Base-by-base conservation (phyloP, 2,113 vertebrate genomes). In the Tautogolabrus adspersus region DNA sequence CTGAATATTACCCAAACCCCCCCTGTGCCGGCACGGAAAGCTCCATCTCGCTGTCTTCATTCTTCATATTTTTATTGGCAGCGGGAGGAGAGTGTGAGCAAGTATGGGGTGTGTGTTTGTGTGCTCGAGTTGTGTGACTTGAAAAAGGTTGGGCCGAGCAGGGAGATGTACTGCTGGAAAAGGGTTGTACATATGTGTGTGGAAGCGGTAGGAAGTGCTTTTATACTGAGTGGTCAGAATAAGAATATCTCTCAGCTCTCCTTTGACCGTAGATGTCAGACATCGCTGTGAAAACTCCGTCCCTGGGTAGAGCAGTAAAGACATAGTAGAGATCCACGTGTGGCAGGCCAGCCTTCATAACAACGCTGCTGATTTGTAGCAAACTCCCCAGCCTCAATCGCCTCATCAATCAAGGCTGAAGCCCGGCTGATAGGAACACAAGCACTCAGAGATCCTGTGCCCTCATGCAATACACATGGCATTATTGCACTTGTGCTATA, bases 1-100 rank as follows among this genome's bases (percentile, higher is more conserved):
- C 84, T 87, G 91, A 92, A 93, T 91, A 90, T 92, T 92, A 93
- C 91, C 92, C 81, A 68, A 58, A 81, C 82, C 87, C 82, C 92
- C 86, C 70, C 16, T 72, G 85, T 86, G 87, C 82, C 77, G 21
- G 72, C 67, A 69, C 61, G 59, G 83, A 78, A 80, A 89, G 85
- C 91, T 85, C 82, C 72, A 76, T 89, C 88, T 84, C 90, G 86
- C 84, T 81, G 85, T 91, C 91, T 90, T 87, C 68, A 59, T 79
- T 88, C 84, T 77, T 84, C 64, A 81, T 85, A 72, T 81, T 90
- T 90, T 87, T 90, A 90, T 91, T 90, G 88, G 88, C 84, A 89
- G 87, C 77, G 79, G 69, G 83, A 86, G 61, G 72, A 81, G 74
- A 38, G 71, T 64, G 74, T 22, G 71, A 75, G 68, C 15, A 47